Conservation (phyloP, 2,113 vertebrate species). For the Polyodon spathula region DNA sequence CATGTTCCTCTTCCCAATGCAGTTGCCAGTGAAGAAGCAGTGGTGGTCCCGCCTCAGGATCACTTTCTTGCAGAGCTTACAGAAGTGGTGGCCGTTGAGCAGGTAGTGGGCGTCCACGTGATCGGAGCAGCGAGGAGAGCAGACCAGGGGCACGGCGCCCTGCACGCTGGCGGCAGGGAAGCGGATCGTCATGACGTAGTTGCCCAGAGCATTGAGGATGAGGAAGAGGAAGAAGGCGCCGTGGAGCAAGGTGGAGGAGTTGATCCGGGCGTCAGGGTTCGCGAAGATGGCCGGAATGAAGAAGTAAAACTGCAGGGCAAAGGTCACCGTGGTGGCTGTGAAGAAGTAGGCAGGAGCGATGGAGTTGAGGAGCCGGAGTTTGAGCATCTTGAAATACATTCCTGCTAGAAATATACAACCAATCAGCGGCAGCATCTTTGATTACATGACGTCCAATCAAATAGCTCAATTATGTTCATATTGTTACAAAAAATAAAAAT, state of each 20-base stretch:
- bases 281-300: slow-evolving; percentile 87
- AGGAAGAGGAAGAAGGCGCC: slow-evolving; percentile 77
- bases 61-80: slow-evolving; percentile 87
- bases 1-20: slow-evolving; percentile 93
- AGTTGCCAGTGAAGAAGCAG: slow-evolving; percentile 97
- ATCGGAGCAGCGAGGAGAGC: slow-evolving; percentile 56
- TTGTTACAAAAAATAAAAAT: too few relatives aligned
- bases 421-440: not conserved
- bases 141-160: slow-evolving; percentile 55
- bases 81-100: slow-evolving; percentile 76
- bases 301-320: slow-evolving; percentile 79
- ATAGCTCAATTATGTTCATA: too few relatives aligned
- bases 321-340: slow-evolving; percentile 76
- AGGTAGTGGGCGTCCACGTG: slow-evolving; percentile 56
- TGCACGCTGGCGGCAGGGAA: slow-evolving; percentile 73
- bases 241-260: slow-evolving; percentile 65
- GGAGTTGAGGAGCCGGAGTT: slow-evolving; percentile 84
- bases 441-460: too few relatives aligned
- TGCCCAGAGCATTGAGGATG: slow-evolving; percentile 85
- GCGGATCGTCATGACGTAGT: slow-evolving; percentile 86
- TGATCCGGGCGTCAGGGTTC: slow-evolving; percentile 49
- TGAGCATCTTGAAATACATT: slow-evolving; percentile 81
- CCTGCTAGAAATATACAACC: slow-evolving; percentile 39
- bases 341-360: slow-evolving; percentile 91
- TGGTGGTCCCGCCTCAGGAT: slow-evolving; percentile 92